Evolutionary conservation across 2,113 vertebrate genomes (phyloP).

Genomic region (Xyliphius kryptos): DNA sequence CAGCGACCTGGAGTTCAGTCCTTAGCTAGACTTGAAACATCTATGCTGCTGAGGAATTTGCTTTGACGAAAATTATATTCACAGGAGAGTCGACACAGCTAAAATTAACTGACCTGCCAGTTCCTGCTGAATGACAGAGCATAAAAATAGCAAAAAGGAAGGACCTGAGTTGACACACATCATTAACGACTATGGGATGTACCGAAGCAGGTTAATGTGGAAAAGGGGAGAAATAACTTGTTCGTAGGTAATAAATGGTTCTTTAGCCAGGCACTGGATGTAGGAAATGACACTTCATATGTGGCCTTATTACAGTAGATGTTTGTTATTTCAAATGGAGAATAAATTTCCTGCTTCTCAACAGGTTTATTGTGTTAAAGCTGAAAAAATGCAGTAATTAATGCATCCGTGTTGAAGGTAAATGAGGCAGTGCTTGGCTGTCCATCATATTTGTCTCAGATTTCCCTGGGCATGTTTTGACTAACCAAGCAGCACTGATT

Average conservation of each 20-base stretch:
- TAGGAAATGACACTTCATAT: conserved; percentile 4
- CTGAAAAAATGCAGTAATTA: neutral
- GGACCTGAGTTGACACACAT: conserved; percentile 29
- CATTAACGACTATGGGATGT: conserved; percentile 26
- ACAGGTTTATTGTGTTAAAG: neutral
- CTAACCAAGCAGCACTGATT: no score
- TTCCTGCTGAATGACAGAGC: conserved; percentile 49
- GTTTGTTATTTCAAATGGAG: conserved; percentile 6
- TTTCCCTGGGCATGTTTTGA: neutral
- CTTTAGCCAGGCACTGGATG: neutral
- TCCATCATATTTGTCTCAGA: neutral
- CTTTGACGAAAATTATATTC: conserved; percentile 59
- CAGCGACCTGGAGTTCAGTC: neutral
- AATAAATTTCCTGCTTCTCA: conserved; percentile 9
- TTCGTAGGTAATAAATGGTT: neutral
- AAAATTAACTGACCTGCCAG: conserved; percentile 58
- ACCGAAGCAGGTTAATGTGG: neutral
- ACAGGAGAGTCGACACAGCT: conserved; percentile 60
- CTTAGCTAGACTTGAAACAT: conserved; percentile 31
- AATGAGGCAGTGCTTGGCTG: neutral
- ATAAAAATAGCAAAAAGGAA: conserved; percentile 58
- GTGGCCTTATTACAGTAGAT: conserved; percentile 2
- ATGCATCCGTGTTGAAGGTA: neutral
- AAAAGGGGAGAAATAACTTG: neutral
- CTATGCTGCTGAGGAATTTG: conserved; percentile 53